These are phyloP conservation scores for Gallirallus australis DNA, from an alignment of 2,797 vertebrate species.

Conservation along the genomic window DNA sequence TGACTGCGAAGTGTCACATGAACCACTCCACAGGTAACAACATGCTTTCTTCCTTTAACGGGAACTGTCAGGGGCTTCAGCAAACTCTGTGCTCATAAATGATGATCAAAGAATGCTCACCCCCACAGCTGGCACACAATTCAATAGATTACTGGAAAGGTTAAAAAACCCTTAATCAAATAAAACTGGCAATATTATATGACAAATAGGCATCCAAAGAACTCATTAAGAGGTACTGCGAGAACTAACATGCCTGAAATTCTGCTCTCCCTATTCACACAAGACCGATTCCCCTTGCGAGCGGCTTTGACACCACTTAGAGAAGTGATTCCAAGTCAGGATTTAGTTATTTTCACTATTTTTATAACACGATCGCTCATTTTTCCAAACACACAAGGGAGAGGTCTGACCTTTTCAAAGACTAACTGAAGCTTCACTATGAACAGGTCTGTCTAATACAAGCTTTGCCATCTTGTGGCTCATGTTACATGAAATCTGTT, in stretches of 20 bases:
- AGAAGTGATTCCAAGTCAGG: background rate
- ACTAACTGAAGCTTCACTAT: background rate
- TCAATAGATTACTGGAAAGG: slow-evolving; percentile 42
- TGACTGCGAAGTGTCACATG: background rate
- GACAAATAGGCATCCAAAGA: slow-evolving; percentile 24
- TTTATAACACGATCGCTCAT: background rate
- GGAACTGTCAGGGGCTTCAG: background rate
- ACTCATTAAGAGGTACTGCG: background rate
- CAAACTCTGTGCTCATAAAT: background rate
- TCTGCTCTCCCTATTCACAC: background rate
- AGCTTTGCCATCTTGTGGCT: background rate
- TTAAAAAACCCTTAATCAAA: slow-evolving; percentile 37
- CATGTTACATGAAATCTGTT: background rate
- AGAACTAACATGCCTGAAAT: background rate
- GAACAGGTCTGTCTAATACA: background rate
- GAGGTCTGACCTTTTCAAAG: slow-evolving; percentile 54
- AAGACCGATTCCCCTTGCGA: background rate
- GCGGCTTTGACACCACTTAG: background rate
- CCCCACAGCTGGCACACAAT: slow-evolving; percentile 9
- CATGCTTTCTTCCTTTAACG: slow-evolving; percentile 19
- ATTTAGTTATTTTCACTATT: slow-evolving; percentile 20
- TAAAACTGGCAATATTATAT: slow-evolving; percentile 29
- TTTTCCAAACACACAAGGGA: slow-evolving; percentile 1
- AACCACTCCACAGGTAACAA: background rate
- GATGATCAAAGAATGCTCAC: slow-evolving; percentile 32